Evolutionary conservation across 2,113 vertebrate genomes (phyloP).

Genomic region (Pteronura brasiliensis): DNA sequence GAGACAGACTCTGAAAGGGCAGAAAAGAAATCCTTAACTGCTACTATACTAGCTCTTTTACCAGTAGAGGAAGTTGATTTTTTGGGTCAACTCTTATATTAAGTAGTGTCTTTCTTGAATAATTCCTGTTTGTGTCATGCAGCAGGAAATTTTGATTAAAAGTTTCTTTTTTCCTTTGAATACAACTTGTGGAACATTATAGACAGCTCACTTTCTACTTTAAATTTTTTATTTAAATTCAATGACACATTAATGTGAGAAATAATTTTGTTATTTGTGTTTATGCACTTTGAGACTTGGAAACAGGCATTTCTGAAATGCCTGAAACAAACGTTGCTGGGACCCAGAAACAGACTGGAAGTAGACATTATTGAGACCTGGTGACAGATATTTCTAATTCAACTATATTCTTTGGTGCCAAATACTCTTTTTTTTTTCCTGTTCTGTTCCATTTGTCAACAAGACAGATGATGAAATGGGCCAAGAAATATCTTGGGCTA

Average conservation of each 20-base stretch:
- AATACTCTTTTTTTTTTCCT: not conserved
- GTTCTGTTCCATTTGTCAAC: constrained; percentile 46
- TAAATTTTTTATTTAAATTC: not conserved
- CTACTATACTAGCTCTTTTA: not conserved
- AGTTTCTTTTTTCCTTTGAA: constrained; percentile 42
- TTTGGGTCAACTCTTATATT: not conserved
- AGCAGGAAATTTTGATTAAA: not conserved
- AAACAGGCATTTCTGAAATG: constrained; percentile 31
- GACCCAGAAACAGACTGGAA: constrained; percentile 32
- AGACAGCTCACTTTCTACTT: constrained; percentile 35
- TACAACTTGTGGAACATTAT: not conserved
- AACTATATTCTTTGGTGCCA: constrained; percentile 39
- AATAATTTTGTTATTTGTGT: not conserved
- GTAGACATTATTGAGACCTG: constrained; percentile 42
- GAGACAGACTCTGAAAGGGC: not conserved
- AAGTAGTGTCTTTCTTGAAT: constrained; percentile 25
- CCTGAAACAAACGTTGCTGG: constrained; percentile 45
- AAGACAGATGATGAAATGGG: not conserved
- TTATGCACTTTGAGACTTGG: constrained; percentile 37
- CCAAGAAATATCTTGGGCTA: constrained; percentile 44
- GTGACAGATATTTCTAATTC: constrained; percentile 61
- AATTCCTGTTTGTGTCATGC: constrained; percentile 20
- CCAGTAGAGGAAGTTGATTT: not conserved
- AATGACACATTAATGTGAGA: not conserved
- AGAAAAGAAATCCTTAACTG: not conserved